Conservation (phyloP, 2,113 vertebrate species). For the Forbesichthys agassizii region DNA sequence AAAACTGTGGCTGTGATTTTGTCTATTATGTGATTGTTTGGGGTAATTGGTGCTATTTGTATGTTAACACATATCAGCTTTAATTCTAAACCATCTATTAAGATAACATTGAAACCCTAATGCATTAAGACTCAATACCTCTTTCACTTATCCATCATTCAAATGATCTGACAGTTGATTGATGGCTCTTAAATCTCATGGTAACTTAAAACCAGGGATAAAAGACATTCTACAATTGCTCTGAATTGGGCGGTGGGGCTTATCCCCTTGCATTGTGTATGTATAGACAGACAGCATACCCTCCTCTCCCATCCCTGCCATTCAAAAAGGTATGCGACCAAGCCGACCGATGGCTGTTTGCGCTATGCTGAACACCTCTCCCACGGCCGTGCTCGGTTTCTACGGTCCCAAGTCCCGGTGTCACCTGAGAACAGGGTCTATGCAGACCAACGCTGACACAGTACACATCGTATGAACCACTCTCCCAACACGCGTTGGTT, state of each 20-base stretch:
- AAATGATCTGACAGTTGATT: conserved; percentile 12
- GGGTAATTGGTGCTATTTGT: no score
- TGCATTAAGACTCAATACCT: background rate
- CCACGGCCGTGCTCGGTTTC: conserved; percentile 67
- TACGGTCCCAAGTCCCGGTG: conserved; percentile 52
- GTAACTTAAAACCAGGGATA: conserved; percentile 52
- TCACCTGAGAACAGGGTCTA: conserved; percentile 55
- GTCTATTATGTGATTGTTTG: no score
- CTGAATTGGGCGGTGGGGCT: conserved; percentile 38
- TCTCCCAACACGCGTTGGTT: conserved; percentile 4
- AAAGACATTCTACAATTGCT: conserved; percentile 32
- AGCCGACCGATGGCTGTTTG: conserved; percentile 48
- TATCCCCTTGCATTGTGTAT: conserved; percentile 20
- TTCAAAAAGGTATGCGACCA: conserved; percentile 57
- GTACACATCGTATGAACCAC: conserved; percentile 16
- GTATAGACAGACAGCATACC: conserved; percentile 32
- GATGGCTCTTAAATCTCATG: conserved; percentile 41
- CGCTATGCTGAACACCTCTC: conserved; percentile 52
- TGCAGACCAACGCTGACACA: background rate
- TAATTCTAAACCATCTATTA: conserved; percentile 5
- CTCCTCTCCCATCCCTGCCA: conserved; percentile 25
- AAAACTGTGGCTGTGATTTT: no score
- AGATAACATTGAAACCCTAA: conserved; percentile 17
- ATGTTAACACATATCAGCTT: no score
- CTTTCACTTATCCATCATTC: conserved; percentile 38